Base-by-base conservation (phyloP, 2,797 vertebrate species). In the Melanotaenia trifasciata region DNA sequence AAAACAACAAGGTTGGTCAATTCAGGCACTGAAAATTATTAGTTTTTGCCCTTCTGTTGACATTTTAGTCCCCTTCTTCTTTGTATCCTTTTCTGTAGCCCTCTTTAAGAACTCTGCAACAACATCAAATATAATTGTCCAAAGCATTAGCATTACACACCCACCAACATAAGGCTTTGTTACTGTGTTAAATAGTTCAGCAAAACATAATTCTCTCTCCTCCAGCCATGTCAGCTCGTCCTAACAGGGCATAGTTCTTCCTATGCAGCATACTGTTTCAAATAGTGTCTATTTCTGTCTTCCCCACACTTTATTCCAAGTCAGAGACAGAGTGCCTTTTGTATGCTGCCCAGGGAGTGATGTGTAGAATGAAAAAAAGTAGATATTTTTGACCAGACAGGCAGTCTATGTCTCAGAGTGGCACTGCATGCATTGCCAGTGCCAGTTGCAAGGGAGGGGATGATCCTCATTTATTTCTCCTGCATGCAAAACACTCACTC, bases 291-390 rank as follows among this genome's bases (percentile, higher is more conserved):
- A 95, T 94, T 95, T 95, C 89, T 94, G 92, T 92, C 90, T 90
- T 87, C 87, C 84, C 88, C 82, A 81, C 89, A 90, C 82, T 84
- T 88, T 93, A 90, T 91, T 94, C 93, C 95, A 94, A 91, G 86
- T 92, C 88, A 40, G 66, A 94, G 87, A 95, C 94, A 95, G 92
- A 94, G 90, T 87, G 87, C 81, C 94, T 95, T 95, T 95, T 95
- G 94, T 94, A 79, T 82, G 88, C 85, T 57, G 86, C 87, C 82
- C 89, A 89, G 80, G 89, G 85, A 87, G 86, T 86, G 87, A 90
- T 93, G 91, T 90, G 92, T 87, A 89, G 84, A 84, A 88, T 76
- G 3, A n/a, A 73, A 85, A 84, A 87, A 87, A 84, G 86, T 78
- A 79, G 85, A 78, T 87, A 84, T 93, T 92, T 93, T 82, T 84